Conservation (phyloP, 2,113 vertebrate genomes). For the Nothoprocta pentlandii region DNA sequence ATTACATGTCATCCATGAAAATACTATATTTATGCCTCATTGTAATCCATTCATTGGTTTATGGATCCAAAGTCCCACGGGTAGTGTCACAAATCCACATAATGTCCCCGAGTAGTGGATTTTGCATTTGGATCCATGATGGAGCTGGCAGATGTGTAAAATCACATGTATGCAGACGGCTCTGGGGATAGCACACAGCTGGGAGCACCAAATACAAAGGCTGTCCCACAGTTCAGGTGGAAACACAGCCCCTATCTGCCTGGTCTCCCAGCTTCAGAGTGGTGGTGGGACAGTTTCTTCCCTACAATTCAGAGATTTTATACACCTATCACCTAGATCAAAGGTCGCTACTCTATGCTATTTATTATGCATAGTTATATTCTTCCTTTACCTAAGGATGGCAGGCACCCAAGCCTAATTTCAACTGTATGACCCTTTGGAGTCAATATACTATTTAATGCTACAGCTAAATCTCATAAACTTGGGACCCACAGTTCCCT, state of each 20-base stretch:
- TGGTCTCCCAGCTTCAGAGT: not conserved
- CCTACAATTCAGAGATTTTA: not conserved
- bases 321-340: not conserved
- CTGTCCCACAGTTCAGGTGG: constrained; percentile 42
- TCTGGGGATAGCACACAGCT: constrained; percentile 59
- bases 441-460: not conserved
- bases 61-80: constrained; percentile 81
- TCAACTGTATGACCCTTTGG: not conserved
- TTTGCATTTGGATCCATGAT: constrained; percentile 80
- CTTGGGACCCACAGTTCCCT: not conserved
- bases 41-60: constrained; percentile 86
- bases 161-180: constrained; percentile 76
- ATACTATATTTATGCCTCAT: constrained; percentile 80
- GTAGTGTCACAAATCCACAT: constrained; percentile 81
- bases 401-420: not conserved
- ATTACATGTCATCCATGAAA: constrained; percentile 81
- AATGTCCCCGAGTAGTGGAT: constrained; percentile 74
- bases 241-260: constrained; percentile 1
- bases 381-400: not conserved
- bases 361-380: not conserved
- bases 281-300: not conserved
- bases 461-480: not conserved
- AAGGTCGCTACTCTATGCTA: not conserved
- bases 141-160: constrained; percentile 80
- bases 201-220: not conserved